Conservation (phyloP, 2,797 vertebrate genomes). For the Moxostoma hubbsi region DNA sequence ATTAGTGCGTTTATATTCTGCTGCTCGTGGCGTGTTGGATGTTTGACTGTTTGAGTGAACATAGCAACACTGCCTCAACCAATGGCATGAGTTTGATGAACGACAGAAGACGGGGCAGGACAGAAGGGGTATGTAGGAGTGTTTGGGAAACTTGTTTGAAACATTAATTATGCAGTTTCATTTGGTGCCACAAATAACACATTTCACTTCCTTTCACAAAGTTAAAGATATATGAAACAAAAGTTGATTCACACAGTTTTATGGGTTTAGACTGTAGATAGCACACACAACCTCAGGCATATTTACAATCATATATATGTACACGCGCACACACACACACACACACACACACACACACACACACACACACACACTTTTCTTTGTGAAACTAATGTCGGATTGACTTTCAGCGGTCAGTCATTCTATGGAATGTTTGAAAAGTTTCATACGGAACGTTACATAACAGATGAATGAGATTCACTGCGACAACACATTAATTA, state of each 20-base stretch:
- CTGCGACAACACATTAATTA: constrained; percentile 10
- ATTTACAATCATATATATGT: constrained; percentile 7
- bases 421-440: constrained; percentile 13
- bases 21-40: background rate
- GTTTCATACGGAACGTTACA: constrained; percentile 14
- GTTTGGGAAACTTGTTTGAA: background rate
- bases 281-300: constrained; percentile 14
- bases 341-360: background rate
- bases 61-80: background rate
- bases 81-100: background rate
- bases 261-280: constrained; percentile 1
- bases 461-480: background rate
- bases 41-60: too few relatives aligned
- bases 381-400: background rate
- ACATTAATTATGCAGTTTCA: background rate
- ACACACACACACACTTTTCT: too few relatives aligned
- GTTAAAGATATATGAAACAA: background rate
- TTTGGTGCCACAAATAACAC: background rate
- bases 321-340: background rate
- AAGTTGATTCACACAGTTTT: background rate
- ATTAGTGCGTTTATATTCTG: background rate
- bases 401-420: background rate
- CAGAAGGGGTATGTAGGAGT: background rate
- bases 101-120: background rate
- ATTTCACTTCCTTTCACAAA: background rate